phyloP scores from a whole-genome alignment of 2,888 invertebrate genomes.

The Myathropa florea region DNA sequence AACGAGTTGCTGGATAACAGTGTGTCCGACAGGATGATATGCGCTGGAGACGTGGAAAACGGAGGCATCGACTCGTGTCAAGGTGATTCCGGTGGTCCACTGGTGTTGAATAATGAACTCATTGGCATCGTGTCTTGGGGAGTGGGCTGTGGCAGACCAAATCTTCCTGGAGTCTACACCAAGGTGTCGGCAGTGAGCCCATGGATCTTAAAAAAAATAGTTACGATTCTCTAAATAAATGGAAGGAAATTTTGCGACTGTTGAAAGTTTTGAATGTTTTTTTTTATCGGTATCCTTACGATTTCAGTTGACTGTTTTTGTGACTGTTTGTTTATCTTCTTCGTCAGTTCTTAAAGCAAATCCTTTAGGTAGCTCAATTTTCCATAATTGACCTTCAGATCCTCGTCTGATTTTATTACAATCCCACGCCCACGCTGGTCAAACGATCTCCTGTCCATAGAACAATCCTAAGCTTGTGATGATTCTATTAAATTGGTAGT shows the following conservation, averaged over 20 bases:
- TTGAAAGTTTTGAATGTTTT: too few relatives aligned
- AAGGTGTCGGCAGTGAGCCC: not conserved
- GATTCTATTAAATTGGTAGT: too few relatives aligned
- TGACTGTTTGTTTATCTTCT: too few relatives aligned
- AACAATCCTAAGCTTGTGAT: too few relatives aligned
- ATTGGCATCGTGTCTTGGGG: conserved; percentile 17
- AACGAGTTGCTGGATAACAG: not conserved
- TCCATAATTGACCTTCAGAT: too few relatives aligned
- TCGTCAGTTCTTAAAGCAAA: too few relatives aligned
- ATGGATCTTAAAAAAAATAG: not conserved
- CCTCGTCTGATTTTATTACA: too few relatives aligned
- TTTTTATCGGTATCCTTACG: too few relatives aligned
- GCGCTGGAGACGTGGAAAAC: not conserved
- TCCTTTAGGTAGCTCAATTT: too few relatives aligned
- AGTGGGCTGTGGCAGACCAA: not conserved
- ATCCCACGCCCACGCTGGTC: too few relatives aligned
- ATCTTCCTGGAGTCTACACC: not conserved
- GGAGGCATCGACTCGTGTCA: conserved; percentile 13
- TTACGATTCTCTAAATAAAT: not conserved
- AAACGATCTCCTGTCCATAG: too few relatives aligned
- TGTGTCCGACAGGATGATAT: not conserved
- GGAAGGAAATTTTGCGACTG: not conserved
- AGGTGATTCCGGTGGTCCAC: conserved; percentile 12
- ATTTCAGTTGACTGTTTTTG: too few relatives aligned
- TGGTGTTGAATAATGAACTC: not conserved